phyloP scores from a whole-genome alignment of 2,113 vertebrate genomes.

The Brachionichthys hirsutus region DNA sequence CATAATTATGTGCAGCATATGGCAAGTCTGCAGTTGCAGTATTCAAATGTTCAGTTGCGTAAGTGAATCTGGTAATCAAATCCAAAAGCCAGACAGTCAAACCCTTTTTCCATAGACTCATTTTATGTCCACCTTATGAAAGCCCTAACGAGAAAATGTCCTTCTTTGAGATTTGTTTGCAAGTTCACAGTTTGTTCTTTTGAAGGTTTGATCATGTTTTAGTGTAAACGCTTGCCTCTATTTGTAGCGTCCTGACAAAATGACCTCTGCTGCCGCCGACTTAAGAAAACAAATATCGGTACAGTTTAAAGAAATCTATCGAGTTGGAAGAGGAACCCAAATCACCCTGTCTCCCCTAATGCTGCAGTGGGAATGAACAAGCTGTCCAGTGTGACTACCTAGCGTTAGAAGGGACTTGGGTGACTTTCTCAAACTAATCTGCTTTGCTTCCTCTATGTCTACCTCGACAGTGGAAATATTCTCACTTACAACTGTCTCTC shows the following conservation, averaged over 20 bases:
- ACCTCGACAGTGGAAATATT: constrained; percentile 39
- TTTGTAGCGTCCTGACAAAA: constrained; percentile 30
- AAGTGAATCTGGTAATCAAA: constrained; percentile 31
- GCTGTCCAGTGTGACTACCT: neutral
- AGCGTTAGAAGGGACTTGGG: neutral
- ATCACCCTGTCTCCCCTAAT: neutral
- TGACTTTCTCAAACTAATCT: constrained; percentile 28
- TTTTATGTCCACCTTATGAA: constrained; percentile 1
- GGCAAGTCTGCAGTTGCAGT: constrained; percentile 42
- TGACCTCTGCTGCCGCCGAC: neutral
- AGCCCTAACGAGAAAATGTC: neutral
- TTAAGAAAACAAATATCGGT: neutral
- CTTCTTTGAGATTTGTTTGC: constrained; percentile 17
- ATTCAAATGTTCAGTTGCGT: constrained; percentile 34
- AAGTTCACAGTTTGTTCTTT: constrained; percentile 15
- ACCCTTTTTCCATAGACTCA: constrained; percentile 9
- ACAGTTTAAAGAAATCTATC: neutral
- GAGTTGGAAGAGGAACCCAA: neutral
- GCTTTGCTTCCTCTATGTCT: constrained; percentile 31
- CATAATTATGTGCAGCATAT: constrained; percentile 57
- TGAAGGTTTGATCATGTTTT: constrained; percentile 24
- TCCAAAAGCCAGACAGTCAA: constrained; percentile 26
- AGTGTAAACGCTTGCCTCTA: constrained; percentile 47
- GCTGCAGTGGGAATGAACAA: neutral
- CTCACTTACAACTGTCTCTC: constrained; percentile 22